Percentiles rank a stretch among this genome's conserved stretches.
phyloP scores from a whole-genome alignment of 2,797 vertebrate genomes.

The Falco concolor region DNA sequence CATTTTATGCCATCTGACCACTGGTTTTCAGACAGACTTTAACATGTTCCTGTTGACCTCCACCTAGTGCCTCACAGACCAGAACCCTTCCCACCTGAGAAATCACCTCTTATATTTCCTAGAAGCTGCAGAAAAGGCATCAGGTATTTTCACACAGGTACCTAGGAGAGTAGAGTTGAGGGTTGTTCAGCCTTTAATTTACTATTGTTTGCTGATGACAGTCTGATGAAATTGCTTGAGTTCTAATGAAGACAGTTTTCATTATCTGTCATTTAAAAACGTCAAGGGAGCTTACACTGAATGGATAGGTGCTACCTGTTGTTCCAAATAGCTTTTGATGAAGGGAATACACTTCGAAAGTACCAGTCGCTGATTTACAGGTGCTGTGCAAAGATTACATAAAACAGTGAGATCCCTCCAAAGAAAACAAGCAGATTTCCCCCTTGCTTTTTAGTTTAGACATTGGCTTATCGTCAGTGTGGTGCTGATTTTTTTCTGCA shows the following conservation, averaged over 20 bases:
- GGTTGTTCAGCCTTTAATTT: conserved; percentile 37
- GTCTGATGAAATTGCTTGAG: conserved; percentile 52
- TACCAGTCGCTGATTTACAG: conserved; percentile 31
- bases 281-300: conserved; percentile 48
- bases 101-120: neutral
- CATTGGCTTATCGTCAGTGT: neutral
- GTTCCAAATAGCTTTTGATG: conserved; percentile 48
- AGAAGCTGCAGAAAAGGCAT: neutral
- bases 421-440: conserved; percentile 37
- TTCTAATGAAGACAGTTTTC: conserved; percentile 63
- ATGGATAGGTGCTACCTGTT: conserved; percentile 57
- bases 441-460: neutral
- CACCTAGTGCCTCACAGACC: neutral
- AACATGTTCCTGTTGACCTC: neutral
- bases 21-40: neutral
- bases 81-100: neutral
- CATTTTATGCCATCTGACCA: neutral
- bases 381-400: conserved; percentile 29
- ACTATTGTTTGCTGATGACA: conserved; percentile 62
- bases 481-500: neutral
- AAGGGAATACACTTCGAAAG: conserved; percentile 51
- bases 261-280: conserved; percentile 60
- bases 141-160: neutral
- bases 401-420: conserved; percentile 36
- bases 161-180: neutral